Evolutionary conservation across 2,113 vertebrate species (phyloP).

Genomic region (Erythrocercus mccallii): DNA sequence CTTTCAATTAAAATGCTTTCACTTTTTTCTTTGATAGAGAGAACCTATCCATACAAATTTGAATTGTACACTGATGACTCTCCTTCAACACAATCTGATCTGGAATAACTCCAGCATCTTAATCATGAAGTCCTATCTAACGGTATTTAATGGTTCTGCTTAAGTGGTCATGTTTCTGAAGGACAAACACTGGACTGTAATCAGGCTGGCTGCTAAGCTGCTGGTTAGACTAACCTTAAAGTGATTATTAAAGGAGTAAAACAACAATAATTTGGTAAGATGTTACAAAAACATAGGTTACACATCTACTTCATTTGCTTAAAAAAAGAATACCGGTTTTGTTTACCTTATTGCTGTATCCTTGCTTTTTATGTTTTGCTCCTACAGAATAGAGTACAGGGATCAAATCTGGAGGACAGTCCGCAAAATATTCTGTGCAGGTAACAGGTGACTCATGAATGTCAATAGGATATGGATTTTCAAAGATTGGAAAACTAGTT

Average conservation of each 20-base stretch:
- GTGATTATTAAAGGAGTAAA: not conserved
- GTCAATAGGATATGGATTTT: slow-evolving; percentile 98
- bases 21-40: not conserved
- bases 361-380: slow-evolving; percentile 96
- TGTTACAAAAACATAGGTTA: not conserved
- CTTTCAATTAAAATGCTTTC: not conserved
- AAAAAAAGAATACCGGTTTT: not conserved
- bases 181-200: not conserved
- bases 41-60: not conserved
- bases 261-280: not conserved
- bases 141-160: not conserved
- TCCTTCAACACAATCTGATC: not conserved
- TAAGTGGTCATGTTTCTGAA: not conserved
- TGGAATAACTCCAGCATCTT: not conserved
- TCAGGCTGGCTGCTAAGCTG: not conserved
- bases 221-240: not conserved
- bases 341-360: slow-evolving; percentile 95
- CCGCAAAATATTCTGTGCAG: slow-evolving; percentile 95
- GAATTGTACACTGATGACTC: not conserved
- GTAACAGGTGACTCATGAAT: slow-evolving; percentile 98
- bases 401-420: slow-evolving; percentile 95
- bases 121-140: not conserved
- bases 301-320: not conserved
- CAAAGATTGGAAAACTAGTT: slow-evolving; percentile 96
- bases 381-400: slow-evolving; percentile 96